Conservation (phyloP, 2,113 vertebrate species). For the Chrysemys picta region DNA sequence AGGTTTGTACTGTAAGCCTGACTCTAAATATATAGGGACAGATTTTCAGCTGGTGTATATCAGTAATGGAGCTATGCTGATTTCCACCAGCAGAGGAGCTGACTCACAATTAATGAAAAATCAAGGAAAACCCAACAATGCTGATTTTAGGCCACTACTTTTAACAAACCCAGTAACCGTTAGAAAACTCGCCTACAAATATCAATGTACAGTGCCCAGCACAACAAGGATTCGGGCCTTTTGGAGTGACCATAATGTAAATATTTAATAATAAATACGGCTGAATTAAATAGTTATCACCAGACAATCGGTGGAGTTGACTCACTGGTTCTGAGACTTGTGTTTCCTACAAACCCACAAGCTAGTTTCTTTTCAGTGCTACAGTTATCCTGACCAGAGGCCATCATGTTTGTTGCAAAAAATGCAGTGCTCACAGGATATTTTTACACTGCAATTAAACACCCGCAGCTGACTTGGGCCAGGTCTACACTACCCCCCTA, state of each 20-base stretch:
- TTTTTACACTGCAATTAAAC: neutral
- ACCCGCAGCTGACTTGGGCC: too few species aligned
- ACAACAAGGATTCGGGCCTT: neutral
- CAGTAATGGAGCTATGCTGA: neutral
- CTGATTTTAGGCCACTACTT: neutral
- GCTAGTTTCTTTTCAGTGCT: neutral
- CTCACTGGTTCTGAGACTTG: neutral
- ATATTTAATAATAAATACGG: neutral
- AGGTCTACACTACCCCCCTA: too few species aligned
- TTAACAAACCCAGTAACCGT: neutral
- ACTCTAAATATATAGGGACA: neutral
- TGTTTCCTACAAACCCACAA: neutral
- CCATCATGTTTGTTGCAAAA: neutral
- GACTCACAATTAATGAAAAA: conserved; percentile 3
- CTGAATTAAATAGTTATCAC: conserved; percentile 1
- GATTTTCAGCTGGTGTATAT: neutral
- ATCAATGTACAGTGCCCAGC: neutral
- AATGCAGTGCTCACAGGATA: neutral
- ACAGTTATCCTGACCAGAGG: neutral
- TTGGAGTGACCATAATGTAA: neutral
- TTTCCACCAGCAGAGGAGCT: neutral
- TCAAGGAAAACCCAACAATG: neutral
- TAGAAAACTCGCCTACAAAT: conserved; percentile 21
- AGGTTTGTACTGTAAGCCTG: neutral
- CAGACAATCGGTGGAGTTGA: rapidly evolving